Base-by-base conservation (phyloP, 1,140 invertebrate species). In the Belonocnema kinseyi region DNA sequence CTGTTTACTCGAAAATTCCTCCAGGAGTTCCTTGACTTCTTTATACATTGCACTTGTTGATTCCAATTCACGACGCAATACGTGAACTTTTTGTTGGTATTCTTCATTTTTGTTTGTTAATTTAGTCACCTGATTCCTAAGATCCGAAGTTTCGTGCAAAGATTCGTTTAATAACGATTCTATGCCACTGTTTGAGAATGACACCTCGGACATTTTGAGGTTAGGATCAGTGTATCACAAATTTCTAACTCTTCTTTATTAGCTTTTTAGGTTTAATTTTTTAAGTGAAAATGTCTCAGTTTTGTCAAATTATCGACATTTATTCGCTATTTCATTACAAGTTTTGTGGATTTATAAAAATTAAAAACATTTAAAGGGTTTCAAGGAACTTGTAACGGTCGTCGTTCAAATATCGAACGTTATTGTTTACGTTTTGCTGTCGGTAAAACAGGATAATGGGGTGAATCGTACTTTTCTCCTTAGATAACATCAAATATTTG, bases 41-140 rank as follows among this genome's bases (percentile, higher is more conserved):
- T 75, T 75, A 46, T 83, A 75, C 52, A 88, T 75, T 0, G 80
- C 73, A 14, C 76, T 51, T 8, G 75, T 77, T 10, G 73, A 66
- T 72, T 85, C 50, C 7, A 89, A 21, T 75, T 86, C 88, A 8
- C 78, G 76, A n/a, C 82, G 85, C 3, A 89, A 58, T 50, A 82
- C 77, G 52, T 90, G 40, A 50, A 85, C 72, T 70, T 88, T 75
- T 75, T 90, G 88, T 33, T 78, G 80, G 10, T 77, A 85, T 19
- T 73, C 26, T 56, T 89, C 89, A 78, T 86, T 85, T 26, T 85
- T 82, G 4, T 14, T 51, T 21, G 78, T 79, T 26, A 87, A 26
- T 53, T 78, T 56, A 7, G 10, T 72, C 14, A 87, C 54, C 54
- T 77, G 80, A 61, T 50, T 76, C 53, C 76, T 82, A 13, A 81